Conservation (phyloP, 2,797 vertebrate genomes). For the Aldrovandia affinis region DNA sequence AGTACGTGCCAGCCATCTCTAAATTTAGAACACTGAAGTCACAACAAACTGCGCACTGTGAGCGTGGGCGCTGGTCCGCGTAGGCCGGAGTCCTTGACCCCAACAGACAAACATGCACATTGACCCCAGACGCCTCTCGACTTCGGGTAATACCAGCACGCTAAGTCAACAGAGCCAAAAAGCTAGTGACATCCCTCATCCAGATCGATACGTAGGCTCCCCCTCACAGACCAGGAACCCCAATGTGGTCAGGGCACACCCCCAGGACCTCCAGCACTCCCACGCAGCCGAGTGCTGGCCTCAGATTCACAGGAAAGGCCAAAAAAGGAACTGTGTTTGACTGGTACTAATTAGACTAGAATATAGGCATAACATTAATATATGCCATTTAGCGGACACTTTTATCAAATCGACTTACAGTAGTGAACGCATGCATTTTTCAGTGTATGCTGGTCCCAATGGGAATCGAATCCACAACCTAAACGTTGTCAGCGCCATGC, state of each 20-base stretch:
- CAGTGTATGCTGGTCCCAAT: no score
- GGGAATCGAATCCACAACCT: no score
- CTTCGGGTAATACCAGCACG: conserved; percentile 25
- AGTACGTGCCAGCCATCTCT: background rate
- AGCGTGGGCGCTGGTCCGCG: background rate
- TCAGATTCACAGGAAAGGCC: background rate
- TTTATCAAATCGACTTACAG: no score
- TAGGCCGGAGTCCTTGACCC: conserved; percentile 31
- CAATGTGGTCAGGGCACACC: background rate
- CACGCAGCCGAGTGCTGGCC: no score
- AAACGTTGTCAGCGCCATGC: no score
- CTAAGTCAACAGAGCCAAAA: conserved; percentile 23
- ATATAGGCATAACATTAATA: no score
- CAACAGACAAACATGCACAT: conserved; percentile 41
- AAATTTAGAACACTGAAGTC: background rate
- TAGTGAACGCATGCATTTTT: no score
- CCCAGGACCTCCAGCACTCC: no score
- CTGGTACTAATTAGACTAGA: background rate
- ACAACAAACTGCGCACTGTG: background rate
- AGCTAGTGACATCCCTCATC: conserved; percentile 3
- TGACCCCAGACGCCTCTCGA: conserved; percentile 11
- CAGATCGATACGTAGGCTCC: conserved; percentile 20
- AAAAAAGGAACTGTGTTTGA: background rate
- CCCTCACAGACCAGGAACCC: background rate
- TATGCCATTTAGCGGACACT: no score